Percentiles rank a stretch among this genome's conserved stretches.
Evolutionary conservation across 2,797 vertebrate genomes (phyloP).

Genomic region (Hippoglossus hippoglossus): DNA sequence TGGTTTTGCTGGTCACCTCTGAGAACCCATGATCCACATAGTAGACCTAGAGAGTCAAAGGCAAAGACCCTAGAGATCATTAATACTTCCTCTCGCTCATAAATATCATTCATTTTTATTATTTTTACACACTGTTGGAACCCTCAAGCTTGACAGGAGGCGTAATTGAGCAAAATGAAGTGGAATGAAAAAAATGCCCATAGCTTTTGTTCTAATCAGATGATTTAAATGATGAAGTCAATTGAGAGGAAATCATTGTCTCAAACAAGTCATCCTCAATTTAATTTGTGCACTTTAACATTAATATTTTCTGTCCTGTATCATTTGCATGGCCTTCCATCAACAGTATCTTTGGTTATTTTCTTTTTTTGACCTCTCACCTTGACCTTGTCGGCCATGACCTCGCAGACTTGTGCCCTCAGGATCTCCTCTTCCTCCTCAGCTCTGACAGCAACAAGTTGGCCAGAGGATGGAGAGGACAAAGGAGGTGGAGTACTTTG

Average conservation of each 20-base stretch:
- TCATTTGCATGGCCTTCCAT: neutral
- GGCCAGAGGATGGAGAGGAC: conserved; percentile 80
- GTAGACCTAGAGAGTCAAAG: conserved; percentile 83
- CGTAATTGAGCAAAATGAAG: neutral
- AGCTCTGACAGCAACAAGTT: conserved; percentile 88
- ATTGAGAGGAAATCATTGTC: neutral
- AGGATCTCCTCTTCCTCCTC: conserved; percentile 94
- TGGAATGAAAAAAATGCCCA: no score
- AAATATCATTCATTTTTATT: neutral
- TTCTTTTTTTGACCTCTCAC: conserved; percentile 63
- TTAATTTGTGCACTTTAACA: neutral
- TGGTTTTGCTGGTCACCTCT: conserved; percentile 88
- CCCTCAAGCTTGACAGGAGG: neutral
- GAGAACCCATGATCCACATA: conserved; percentile 97
- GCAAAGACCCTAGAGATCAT: neutral
- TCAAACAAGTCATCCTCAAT: neutral
- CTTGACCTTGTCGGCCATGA: conserved; percentile 89
- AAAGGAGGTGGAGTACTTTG: conserved; percentile 67
- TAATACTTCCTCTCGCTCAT: neutral
- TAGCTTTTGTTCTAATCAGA: no score
- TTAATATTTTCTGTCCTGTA: no score
- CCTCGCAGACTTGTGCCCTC: conserved; percentile 88
- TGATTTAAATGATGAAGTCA: no score
- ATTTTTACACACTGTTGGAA: neutral
- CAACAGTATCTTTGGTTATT: neutral